Evolutionary conservation across 1,140 invertebrate genomes (phyloP), one percentile per base, ranked within the genome.

Genomic region (Lycorma delicatula): DNA sequence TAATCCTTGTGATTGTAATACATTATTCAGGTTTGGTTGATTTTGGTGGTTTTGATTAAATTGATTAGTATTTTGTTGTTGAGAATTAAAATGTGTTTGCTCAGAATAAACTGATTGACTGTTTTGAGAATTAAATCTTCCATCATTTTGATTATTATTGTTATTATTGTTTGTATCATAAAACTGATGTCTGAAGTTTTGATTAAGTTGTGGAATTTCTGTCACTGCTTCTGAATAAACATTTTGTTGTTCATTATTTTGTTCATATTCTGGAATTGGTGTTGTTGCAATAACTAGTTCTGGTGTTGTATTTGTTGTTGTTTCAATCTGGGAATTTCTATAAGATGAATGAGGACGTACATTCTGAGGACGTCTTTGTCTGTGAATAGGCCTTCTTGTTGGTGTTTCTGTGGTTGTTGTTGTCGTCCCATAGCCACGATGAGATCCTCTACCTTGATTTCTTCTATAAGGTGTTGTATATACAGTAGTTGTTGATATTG

Each of bases 391-490:
- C 18, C 59, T 52, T 27, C 59, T 60, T 47, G 54, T 56, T 18
- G 51, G 29, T 29, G 48, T 6, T 31, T 41, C 23, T 31, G 36
- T 26, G 2, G 53, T 55, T 22, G 53, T 55, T 4, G 56, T 48
- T 38, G 56, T 56, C 20, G 23, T 31, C 13, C 47, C 49, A 23
- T 48, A 27, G 7, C 29, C 56, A 48, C 60, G 52, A 5, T 59
- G 56, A 18, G 60, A 59, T 9, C 60, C 60, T 52, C 60, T 25
- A 31, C 11, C 34, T 18, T 58, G 22, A 23, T 26, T 49, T 38
- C 53, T 56, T 47, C 57, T 62, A n/a, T 34, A 55, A 6, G 46
- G 44, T 26, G 58, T 55, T 1, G 56, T 58, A 25, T 51, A 51
- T 26, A 47, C 31, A 29, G 22, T 56, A 5, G 46, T 36, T 3